A percentile compares a stretch with the other conserved stretches of the same genome.
Conservation (phyloP, 2,797 vertebrate species). For the Girardinus metallicus region DNA sequence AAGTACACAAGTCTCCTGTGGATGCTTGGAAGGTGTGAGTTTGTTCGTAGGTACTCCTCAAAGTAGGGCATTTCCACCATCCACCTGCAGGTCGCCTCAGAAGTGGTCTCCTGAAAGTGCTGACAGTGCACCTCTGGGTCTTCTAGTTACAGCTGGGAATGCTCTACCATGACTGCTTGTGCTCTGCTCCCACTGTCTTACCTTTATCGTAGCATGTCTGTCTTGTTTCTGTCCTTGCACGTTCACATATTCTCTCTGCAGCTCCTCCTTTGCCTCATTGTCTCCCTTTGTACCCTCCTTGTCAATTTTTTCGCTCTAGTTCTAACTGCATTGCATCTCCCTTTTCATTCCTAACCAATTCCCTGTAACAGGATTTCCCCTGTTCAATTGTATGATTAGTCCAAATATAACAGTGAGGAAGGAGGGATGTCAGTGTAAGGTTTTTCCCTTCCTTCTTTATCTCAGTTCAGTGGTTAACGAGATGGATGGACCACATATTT, state of each 20-base stretch:
- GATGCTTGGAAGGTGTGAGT: slow-evolving; percentile 4
- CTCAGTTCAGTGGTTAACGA: slow-evolving; percentile 62
- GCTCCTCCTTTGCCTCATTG: slow-evolving; percentile 10
- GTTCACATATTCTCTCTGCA: not conserved
- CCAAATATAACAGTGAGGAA: slow-evolving; percentile 38
- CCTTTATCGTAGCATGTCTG: slow-evolving; percentile 39
- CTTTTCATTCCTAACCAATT: slow-evolving; percentile 37
- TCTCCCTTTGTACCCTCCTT: slow-evolving; percentile 14
- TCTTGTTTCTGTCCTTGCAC: slow-evolving; percentile 29
- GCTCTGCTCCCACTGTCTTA: slow-evolving; percentile 51
- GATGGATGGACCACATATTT: slow-evolving; percentile 62
- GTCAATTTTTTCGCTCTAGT: slow-evolving; percentile 9
- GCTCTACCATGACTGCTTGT: slow-evolving; percentile 37
- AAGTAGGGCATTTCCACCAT: slow-evolving; percentile 77
- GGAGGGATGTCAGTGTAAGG: slow-evolving; percentile 14
- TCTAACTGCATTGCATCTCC: slow-evolving; percentile 42
- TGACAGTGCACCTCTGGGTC: slow-evolving; percentile 70
- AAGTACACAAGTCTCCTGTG: not conserved
- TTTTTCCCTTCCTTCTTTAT: slow-evolving; percentile 47
- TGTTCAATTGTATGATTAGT: slow-evolving; percentile 52
- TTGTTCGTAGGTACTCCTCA: slow-evolving; percentile 49
- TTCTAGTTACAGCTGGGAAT: slow-evolving; percentile 26
- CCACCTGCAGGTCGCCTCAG: slow-evolving; percentile 77
- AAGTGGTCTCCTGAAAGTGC: slow-evolving; percentile 69
- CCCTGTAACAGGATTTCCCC: slow-evolving; percentile 45